Evolutionary conservation across 2,113 vertebrate species (phyloP).

Genomic region (Thamnophis sirtalis): DNA sequence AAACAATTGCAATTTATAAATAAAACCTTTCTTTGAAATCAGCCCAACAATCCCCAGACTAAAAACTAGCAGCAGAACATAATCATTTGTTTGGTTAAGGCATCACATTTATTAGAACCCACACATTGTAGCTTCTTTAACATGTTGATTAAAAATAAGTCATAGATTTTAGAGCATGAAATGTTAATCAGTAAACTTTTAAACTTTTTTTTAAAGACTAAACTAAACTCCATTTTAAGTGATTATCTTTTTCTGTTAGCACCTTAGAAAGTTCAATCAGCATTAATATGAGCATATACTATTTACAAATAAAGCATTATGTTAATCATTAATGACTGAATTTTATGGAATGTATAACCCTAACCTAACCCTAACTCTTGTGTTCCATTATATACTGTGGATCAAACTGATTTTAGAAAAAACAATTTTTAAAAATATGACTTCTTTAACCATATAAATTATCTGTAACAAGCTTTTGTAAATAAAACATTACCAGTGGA

Average conservation of each 20-base stretch:
- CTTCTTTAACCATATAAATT: slow-evolving; percentile 68
- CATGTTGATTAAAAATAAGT: not conserved
- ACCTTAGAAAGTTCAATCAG: not conserved
- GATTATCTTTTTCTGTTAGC: not conserved
- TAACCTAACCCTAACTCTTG: slow-evolving; percentile 12
- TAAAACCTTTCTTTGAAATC: not conserved
- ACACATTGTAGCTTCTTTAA: not conserved
- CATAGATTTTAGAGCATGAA: not conserved
- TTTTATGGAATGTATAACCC: slow-evolving; percentile 70
- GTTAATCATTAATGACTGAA: slow-evolving; percentile 68
- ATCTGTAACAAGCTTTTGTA: slow-evolving; percentile 64
- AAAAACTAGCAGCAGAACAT: not conserved
- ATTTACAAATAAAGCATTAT: slow-evolving; percentile 71
- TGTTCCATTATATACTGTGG: slow-evolving; percentile 62
- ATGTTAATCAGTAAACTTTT: not conserved
- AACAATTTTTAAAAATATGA: slow-evolving; percentile 68
- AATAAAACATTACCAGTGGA: slow-evolving; percentile 27
- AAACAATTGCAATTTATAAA: not conserved
- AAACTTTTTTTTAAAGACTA: not conserved
- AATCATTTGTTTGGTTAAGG: not conserved
- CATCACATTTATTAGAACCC: not conserved
- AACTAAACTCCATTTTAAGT: not conserved
- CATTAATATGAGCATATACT: slow-evolving; percentile 52
- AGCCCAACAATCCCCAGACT: not conserved
- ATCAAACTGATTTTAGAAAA: slow-evolving; percentile 71